Conservation (phyloP, 2,113 vertebrate species). For the Chelonoidis abingdonii region DNA sequence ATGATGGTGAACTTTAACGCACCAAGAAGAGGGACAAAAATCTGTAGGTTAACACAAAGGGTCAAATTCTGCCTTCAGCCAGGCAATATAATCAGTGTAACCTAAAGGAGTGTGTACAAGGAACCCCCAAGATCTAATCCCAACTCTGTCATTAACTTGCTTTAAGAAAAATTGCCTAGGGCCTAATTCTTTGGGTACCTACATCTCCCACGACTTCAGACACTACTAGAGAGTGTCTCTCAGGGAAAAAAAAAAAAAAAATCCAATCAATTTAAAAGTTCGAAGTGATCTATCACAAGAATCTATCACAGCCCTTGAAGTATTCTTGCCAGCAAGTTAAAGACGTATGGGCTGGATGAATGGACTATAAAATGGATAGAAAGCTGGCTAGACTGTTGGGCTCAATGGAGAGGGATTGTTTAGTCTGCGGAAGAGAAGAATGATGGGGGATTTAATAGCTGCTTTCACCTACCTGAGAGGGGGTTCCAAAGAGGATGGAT, state of each 20-base stretch:
- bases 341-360: too few species aligned
- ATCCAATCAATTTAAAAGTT: neutral
- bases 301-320: too few species aligned
- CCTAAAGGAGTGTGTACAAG: neutral
- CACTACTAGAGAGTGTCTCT: neutral
- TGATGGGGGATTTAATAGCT: too few species aligned
- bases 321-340: too few species aligned
- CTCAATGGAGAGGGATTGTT: too few species aligned
- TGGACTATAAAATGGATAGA: too few species aligned
- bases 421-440: too few species aligned
- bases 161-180: neutral
- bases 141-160: too few species aligned
- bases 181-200: neutral
- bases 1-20: slow-evolving; percentile 21
- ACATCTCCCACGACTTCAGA: neutral
- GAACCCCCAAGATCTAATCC: neutral
- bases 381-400: too few species aligned
- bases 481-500: too few species aligned
- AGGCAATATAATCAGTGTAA: neutral
- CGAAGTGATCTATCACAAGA: neutral
- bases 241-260: neutral
- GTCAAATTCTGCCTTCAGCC: neutral
- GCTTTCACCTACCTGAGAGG: too few species aligned
- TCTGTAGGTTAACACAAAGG: neutral
- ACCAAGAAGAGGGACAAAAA: neutral